A percentile compares a stretch with the other conserved stretches of the same genome.
Conservation (phyloP, 2,113 vertebrate genomes). For the Neodon shergylaensis region DNA sequence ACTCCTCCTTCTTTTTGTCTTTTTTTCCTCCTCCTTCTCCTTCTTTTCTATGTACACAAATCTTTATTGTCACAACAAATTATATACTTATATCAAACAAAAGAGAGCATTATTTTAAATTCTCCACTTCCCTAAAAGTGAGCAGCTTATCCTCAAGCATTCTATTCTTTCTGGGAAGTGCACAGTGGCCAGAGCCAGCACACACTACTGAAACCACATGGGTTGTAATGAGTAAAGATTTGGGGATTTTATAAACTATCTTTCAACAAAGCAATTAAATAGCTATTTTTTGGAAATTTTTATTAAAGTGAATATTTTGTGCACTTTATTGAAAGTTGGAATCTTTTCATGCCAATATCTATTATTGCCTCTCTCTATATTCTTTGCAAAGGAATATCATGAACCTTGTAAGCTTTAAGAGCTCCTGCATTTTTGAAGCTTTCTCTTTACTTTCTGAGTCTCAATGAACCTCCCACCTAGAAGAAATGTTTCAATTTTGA, state of each 20-base stretch:
- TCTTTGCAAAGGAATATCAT: neutral
- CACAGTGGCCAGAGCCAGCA: neutral
- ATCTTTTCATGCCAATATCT: no score
- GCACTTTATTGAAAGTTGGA: no score
- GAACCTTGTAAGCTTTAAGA: neutral
- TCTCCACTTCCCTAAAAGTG: neutral
- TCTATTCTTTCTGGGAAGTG: neutral
- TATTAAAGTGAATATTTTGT: no score
- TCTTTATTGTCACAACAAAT: neutral
- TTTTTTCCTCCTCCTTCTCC: neutral
- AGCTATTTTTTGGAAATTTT: no score
- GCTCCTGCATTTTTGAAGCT: neutral
- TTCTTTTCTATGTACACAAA: neutral
- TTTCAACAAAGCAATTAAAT: slow-evolving; percentile 47
- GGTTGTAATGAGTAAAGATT: neutral
- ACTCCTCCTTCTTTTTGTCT: neutral
- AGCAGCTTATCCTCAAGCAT: neutral
- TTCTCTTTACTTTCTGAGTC: neutral
- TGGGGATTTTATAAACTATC: slow-evolving; percentile 28
- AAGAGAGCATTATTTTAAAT: slow-evolving; percentile 59
- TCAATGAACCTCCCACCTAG: neutral
- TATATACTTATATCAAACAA: neutral
- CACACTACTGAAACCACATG: neutral
- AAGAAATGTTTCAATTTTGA: neutral
- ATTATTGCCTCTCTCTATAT: neutral